These are phyloP conservation scores for Hypsibius dujardini DNA, from an alignment of 1,140 invertebrate genomes.

Conservation along the genomic window DNA sequence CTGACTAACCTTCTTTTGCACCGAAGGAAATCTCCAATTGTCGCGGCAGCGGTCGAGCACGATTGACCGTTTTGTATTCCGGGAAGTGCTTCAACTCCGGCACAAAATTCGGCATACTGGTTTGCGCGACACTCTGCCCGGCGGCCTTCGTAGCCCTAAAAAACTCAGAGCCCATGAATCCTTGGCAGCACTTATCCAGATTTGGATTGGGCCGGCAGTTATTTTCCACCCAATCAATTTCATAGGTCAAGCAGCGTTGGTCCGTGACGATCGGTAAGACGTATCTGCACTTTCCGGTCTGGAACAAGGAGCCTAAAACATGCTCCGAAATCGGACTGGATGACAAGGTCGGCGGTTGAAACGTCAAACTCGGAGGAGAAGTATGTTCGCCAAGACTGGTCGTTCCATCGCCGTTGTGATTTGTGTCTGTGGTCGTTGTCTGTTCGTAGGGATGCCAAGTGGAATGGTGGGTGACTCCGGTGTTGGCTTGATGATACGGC, in stretches of 20 bases:
- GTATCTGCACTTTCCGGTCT: too few relatives aligned
- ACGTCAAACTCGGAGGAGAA: too few relatives aligned
- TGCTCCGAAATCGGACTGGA: too few relatives aligned
- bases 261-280: background rate
- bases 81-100: background rate
- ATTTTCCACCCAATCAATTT: background rate
- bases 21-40: background rate
- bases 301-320: too few relatives aligned
- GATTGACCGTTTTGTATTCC: background rate
- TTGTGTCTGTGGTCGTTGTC: too few relatives aligned
- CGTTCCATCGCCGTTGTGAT: too few relatives aligned
- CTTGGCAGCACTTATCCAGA: background rate
- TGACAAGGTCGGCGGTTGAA: too few relatives aligned
- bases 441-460: too few relatives aligned
- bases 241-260: background rate
- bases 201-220: background rate
- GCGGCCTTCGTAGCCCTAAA: background rate
- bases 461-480: too few relatives aligned
- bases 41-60: background rate
- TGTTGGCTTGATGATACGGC: too few relatives aligned
- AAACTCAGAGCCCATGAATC: too few relatives aligned
- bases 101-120: background rate
- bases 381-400: too few relatives aligned
- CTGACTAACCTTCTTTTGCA: background rate
- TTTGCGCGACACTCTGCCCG: background rate